Evolutionary conservation across 2,113 vertebrate species (phyloP).

Genomic region (Pelmatolapia mariae): DNA sequence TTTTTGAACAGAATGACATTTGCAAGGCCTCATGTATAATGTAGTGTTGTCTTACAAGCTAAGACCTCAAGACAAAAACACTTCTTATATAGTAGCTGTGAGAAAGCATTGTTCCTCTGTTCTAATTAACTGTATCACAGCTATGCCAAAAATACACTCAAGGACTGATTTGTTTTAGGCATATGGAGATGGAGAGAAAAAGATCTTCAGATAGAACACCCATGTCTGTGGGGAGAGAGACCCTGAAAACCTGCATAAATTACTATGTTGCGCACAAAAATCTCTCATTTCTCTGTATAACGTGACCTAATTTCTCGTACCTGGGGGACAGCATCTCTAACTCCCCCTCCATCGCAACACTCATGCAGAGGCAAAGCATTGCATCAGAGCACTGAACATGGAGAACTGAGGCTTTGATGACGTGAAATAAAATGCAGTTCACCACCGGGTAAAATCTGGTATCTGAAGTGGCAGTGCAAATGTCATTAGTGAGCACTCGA

Average conservation of each 20-base stretch:
- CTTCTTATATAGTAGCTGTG: background rate
- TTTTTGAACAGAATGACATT: background rate
- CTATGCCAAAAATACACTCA: conserved; percentile 47
- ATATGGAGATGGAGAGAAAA: background rate
- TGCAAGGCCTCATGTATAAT: background rate
- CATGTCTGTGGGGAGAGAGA: conserved; percentile 43
- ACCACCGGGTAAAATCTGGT: background rate
- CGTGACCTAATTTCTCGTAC: conserved; percentile 68
- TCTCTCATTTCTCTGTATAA: conserved; percentile 50
- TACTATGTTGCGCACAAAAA: conserved; percentile 53
- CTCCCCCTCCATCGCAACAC: conserved; percentile 28
- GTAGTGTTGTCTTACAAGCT: background rate
- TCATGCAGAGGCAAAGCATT: background rate
- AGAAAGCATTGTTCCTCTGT: conserved; percentile 33
- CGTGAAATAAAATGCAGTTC: conserved; percentile 20
- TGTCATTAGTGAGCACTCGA: background rate
- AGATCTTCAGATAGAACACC: conserved; percentile 47
- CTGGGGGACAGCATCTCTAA: conserved; percentile 55
- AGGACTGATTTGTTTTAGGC: conserved; percentile 47
- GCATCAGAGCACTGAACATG: conserved; percentile 4
- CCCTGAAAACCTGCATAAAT: conserved; percentile 64
- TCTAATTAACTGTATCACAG: conserved; percentile 60
- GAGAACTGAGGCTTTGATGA: background rate
- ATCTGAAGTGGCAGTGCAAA: background rate
- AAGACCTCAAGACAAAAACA: conserved; percentile 10